phyloP scores from a whole-genome alignment of 2,113 vertebrate genomes.

The Cynoglossus semilaevis region DNA sequence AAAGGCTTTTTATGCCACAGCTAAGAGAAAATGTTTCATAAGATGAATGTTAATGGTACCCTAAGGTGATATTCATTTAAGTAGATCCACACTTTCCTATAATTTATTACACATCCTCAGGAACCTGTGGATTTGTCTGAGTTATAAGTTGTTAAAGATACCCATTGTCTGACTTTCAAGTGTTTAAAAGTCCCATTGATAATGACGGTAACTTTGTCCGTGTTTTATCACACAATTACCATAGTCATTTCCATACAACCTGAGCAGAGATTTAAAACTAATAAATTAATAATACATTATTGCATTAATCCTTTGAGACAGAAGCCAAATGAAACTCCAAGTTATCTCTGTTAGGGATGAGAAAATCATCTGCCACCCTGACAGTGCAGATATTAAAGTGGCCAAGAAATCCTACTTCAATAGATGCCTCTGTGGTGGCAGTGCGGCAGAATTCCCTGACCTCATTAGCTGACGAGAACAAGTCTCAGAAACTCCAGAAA shows the following conservation, averaged over 20 bases:
- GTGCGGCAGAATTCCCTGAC: slow-evolving; percentile 22
- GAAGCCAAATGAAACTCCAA: neutral
- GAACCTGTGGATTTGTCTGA: slow-evolving; percentile 9
- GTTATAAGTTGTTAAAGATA: slow-evolving; percentile 6
- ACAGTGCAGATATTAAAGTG: slow-evolving; percentile 15
- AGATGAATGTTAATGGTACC: slow-evolving; percentile 53
- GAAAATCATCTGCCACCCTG: slow-evolving; percentile 5
- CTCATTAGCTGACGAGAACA: slow-evolving; percentile 38
- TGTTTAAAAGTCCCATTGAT: neutral
- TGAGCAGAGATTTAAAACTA: slow-evolving; percentile 2
- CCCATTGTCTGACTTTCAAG: slow-evolving; percentile 16
- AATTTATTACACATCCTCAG: slow-evolving; percentile 12
- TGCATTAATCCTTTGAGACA: slow-evolving; percentile 11
- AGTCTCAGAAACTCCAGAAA: slow-evolving; percentile 7
- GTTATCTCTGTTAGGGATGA: neutral
- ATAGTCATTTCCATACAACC: neutral
- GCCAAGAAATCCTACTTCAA: slow-evolving; percentile 12
- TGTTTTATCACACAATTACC: slow-evolving; percentile 3
- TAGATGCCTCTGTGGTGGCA: slow-evolving; percentile 10
- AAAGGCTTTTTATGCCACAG: slow-evolving; percentile 25
- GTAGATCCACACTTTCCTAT: slow-evolving; percentile 13
- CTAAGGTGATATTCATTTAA: slow-evolving; percentile 34
- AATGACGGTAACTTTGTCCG: neutral
- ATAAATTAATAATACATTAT: slow-evolving; percentile 9
- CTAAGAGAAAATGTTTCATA: slow-evolving; percentile 27